Evolutionary conservation across 2,113 vertebrate species (phyloP).

Genomic region (Sapajus apella): DNA sequence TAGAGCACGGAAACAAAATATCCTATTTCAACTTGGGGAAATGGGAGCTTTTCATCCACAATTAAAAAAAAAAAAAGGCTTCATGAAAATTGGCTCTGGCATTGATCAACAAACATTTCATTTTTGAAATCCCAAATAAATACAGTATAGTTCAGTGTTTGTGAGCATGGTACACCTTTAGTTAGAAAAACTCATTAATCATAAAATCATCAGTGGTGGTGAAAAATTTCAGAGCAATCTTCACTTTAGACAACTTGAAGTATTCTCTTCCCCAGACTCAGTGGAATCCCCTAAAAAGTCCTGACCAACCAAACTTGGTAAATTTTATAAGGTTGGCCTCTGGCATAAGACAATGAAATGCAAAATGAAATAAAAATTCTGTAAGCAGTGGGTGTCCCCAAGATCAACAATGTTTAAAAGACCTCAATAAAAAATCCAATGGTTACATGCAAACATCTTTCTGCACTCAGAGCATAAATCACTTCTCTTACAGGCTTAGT

Average conservation of each 20-base stretch:
- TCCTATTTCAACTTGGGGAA: neutral
- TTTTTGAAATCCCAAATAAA: constrained; percentile 44
- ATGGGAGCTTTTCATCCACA: neutral
- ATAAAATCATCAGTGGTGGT: neutral
- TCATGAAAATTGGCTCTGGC: neutral
- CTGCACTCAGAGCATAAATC: constrained; percentile 74
- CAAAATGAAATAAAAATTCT: constrained; percentile 69
- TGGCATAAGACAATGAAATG: constrained; percentile 60
- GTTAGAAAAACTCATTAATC: neutral
- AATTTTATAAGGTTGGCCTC: constrained; percentile 31
- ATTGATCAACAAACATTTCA: constrained; percentile 14
- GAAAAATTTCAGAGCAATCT: neutral
- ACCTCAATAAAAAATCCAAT: constrained; percentile 57
- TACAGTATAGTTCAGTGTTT: neutral
- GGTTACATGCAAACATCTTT: constrained; percentile 76
- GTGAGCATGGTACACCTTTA: neutral
- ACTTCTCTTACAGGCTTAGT: constrained; percentile 60
- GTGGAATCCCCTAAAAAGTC: constrained; percentile 24
- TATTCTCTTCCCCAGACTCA: neutral
- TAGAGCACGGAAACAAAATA: neutral
- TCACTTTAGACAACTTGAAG: neutral
- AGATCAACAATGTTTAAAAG: constrained; percentile 69
- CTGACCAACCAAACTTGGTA: constrained; percentile 33
- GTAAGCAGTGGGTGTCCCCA: constrained; percentile 44
- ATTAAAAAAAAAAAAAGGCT: neutral